phyloP scores from a whole-genome alignment of 2,113 vertebrate genomes.

The Syrrhaptes paradoxus region DNA sequence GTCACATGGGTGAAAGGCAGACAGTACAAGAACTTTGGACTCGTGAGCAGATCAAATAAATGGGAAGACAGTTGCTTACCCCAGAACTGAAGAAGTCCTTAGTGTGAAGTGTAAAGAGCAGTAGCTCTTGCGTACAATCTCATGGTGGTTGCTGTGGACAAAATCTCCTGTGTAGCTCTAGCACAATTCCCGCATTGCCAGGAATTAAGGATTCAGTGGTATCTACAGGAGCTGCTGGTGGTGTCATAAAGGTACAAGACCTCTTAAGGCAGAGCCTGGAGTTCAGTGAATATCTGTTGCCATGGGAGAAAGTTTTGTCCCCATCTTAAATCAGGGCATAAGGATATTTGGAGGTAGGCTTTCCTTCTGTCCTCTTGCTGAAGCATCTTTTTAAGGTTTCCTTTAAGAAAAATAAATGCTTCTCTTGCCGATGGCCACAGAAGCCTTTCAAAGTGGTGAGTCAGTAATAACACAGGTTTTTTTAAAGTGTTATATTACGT shows the following conservation, averaged over 20 bases:
- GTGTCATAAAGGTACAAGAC: not conserved
- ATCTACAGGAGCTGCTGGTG: not conserved
- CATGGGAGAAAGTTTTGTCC: not conserved
- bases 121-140: not conserved
- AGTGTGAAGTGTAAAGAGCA: not conserved
- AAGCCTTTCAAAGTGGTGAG: not conserved
- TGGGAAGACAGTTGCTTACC: not conserved
- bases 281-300: not conserved
- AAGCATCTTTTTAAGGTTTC: not conserved
- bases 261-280: not conserved
- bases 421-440: not conserved
- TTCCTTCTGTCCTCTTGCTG: not conserved
- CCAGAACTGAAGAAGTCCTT: not conserved
- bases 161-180: not conserved
- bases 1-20: not conserved
- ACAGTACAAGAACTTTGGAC: not conserved
- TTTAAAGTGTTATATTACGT: rapidly evolving
- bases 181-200: not conserved
- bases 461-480: not conserved
- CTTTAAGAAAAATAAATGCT: not conserved
- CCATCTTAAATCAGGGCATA: not conserved
- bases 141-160: not conserved
- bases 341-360: not conserved
- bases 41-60: not conserved
- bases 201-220: not conserved